phyloP scores from a whole-genome alignment of 1,140 invertebrate genomes.

The Drosophila carrolli region DNA sequence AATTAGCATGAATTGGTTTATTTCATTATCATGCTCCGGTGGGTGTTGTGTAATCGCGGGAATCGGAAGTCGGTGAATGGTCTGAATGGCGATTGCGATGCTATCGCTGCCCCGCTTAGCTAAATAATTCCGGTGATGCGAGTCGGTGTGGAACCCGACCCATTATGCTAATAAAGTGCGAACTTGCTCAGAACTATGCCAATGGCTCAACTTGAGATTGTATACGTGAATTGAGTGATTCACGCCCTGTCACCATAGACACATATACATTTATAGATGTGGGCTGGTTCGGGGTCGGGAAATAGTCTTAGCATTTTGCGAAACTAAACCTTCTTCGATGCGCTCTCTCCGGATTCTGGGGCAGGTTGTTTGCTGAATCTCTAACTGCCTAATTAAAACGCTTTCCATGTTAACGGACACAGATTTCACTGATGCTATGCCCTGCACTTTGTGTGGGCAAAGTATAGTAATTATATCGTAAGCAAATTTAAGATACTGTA shows the following conservation, averaged over 20 bases:
- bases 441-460: conserved; percentile 21
- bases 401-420: conserved; percentile 16
- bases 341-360: conserved; percentile 12
- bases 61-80: conserved; percentile 58
- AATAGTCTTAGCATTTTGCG: conserved; percentile 20
- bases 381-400: conserved; percentile 31
- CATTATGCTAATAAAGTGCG: conserved; percentile 39
- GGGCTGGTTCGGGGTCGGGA: background rate
- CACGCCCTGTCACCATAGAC: conserved; percentile 25
- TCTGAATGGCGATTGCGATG: conserved; percentile 34
- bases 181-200: conserved; percentile 15
- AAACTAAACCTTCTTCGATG: conserved; percentile 13
- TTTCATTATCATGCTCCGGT: conserved; percentile 48
- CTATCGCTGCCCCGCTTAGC: conserved; percentile 36
- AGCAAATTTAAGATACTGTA: conserved; percentile 1
- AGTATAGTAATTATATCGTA: background rate
- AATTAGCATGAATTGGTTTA: conserved; percentile 54
- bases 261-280: background rate
- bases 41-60: conserved; percentile 61
- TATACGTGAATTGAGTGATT: conserved; percentile 57
- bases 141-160: conserved; percentile 19
- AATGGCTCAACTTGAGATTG: conserved; percentile 17
- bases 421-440: conserved; percentile 7
- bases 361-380: conserved; percentile 24
- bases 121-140: conserved; percentile 36